phyloP scores from a whole-genome alignment of 1,140 invertebrate genomes.

The Eumeta japonica region DNA sequence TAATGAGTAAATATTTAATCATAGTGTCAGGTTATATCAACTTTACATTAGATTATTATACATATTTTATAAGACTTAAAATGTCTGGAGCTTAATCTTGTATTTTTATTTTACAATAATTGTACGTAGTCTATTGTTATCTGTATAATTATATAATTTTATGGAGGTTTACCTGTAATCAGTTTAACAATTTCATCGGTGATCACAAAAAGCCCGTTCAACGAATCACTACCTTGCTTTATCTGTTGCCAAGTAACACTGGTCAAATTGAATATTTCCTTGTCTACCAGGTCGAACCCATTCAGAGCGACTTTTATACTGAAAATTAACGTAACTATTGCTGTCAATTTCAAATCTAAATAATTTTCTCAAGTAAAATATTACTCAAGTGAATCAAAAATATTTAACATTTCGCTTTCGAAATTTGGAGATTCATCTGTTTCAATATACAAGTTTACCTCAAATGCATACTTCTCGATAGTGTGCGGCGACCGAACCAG shows the following conservation, averaged over 20 bases:
- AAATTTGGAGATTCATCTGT: too few species aligned
- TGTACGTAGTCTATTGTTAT: too few species aligned
- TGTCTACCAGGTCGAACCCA: slow-evolving; percentile 35
- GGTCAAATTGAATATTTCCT: slow-evolving; percentile 28
- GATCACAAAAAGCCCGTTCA: slow-evolving; percentile 24
- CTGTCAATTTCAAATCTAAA: not conserved
- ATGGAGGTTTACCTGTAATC: slow-evolving; percentile 33
- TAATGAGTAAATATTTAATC: too few species aligned
- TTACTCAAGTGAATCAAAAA: too few species aligned
- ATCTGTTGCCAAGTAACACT: slow-evolving; percentile 30
- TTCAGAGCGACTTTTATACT: slow-evolving; percentile 33
- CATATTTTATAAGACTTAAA: too few species aligned
- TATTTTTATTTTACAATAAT: too few species aligned
- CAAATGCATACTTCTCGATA: slow-evolving; percentile 26
- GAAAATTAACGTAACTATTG: slow-evolving; percentile 13
- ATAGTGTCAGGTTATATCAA: too few species aligned
- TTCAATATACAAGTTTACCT: slow-evolving; percentile 26
- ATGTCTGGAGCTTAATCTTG: too few species aligned
- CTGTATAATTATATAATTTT: too few species aligned
- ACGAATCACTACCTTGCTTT: slow-evolving; percentile 22
- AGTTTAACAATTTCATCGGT: slow-evolving; percentile 27
- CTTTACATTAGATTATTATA: too few species aligned
- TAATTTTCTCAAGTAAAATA: too few species aligned
- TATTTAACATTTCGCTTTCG: too few species aligned
- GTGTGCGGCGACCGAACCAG: slow-evolving; percentile 31